phyloP scores from a whole-genome alignment of 2,113 vertebrate genomes.

The Phaetusa simplex region DNA sequence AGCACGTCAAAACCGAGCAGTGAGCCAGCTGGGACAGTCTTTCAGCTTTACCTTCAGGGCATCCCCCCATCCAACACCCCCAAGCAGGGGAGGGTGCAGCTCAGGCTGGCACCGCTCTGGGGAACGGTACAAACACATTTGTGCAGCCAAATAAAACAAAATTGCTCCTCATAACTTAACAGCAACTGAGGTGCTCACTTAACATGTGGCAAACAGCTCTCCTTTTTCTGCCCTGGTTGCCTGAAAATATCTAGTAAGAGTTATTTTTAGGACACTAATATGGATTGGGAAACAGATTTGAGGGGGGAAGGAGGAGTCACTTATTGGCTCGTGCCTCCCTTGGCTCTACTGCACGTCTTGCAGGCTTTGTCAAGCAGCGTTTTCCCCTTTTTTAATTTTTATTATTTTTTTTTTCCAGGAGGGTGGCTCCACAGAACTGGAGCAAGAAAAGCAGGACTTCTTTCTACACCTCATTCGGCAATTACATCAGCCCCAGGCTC shows the following conservation, averaged over 20 bases:
- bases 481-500: constrained; percentile 76
- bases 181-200: not conserved
- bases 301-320: not conserved
- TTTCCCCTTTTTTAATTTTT: not conserved
- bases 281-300: not conserved
- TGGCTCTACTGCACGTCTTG: not conserved
- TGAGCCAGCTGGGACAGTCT: not conserved
- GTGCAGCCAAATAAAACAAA: accelerated
- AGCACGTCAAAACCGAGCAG: not conserved
- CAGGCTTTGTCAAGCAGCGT: not conserved
- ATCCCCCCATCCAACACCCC: not conserved
- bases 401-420: not conserved
- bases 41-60: not conserved
- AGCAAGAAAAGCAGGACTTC: constrained; percentile 2
- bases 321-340: not conserved
- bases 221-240: not conserved
- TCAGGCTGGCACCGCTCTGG: accelerated
- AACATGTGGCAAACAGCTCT: constrained; percentile 5
- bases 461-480: constrained; percentile 60
- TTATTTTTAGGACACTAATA: constrained; percentile 54
- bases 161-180: not conserved
- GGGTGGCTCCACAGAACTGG: not conserved
- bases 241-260: constrained; percentile 8
- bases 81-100: accelerated
- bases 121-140: accelerated